Base-by-base conservation (phyloP, 2,113 vertebrate species). In the Pelodiscus sinensis region DNA sequence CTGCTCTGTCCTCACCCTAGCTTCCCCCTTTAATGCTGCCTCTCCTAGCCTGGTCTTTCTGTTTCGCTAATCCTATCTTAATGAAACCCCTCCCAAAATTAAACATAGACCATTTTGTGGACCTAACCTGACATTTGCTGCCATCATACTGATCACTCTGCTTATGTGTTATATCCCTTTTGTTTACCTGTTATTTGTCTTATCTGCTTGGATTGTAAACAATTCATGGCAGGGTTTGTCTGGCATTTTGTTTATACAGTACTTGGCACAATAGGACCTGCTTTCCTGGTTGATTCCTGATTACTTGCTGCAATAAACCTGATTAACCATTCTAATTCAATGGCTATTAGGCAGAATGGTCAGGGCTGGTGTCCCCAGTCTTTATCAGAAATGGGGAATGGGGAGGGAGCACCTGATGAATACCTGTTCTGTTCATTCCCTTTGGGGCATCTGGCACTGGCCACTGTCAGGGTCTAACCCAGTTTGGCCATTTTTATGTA, bases 181-280 rank as follows among this genome's bases (percentile, higher is more conserved):
- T 56, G 78, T 3, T 14, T 88, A 24, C 1, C 21, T 77, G 44
- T 21, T 5, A 68, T 82, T 44, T 92, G 6, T 58, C 24, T 15
- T 82, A 31, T 5, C 14, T 83, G 5, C 1, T 58, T 1, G 2
- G 16, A 55, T 3, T 18, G 10, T 27, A 51, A 75, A 22, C 8
- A 87, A 50, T 81, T 8, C 27, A 44, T 3, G 3, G 3, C 68
- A 62, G 82, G 44, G 51, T 2, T 18, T 44, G 5, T 2, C 7
- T 0, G 0, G n/a, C 29, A 11, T 2, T 16, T 62, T 81, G 14
- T 9, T 12, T 52, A 51, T 19, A 44, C 27, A 75, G 71, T 14
- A 35, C 38, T 44, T 55, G 24, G 27, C 18, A 1, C 10, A 12
- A 71, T 13, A 3, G 6, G 56, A 4, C 2, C 2, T 21, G 90